Evolutionary conservation across 1,140 invertebrate genomes (phyloP), one percentile per base, ranked within the genome.

Genomic region (Pomacea maculata): DNA sequence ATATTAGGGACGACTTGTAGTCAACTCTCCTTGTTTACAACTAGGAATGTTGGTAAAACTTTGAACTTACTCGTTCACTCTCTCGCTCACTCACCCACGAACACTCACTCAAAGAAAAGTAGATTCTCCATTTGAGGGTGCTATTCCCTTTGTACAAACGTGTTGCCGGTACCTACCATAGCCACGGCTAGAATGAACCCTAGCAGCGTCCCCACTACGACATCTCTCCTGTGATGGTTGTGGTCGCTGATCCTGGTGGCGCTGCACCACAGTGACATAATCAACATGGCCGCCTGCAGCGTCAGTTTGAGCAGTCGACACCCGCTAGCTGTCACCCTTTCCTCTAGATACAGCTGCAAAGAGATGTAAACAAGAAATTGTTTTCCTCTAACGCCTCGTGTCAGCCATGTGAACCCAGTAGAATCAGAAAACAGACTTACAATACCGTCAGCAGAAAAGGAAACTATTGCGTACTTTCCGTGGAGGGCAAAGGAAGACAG

Each of bases 191-290:
- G 19, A 6, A 74, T 0, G 45, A 52, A 11, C 5, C 79, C 79
- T 34, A 80, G 61, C 21, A 68, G 4, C 0, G 21, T 25, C 10
- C 79, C 79, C 21, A 5, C 64, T 14, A 80, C 55, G 34, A 80
- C 79, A 63, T 80, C 79, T 12, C 15, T 67, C 52, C 34, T 14
- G 64, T 75, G 73, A 52, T 80, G 79, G 21, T 45, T 75, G 73
- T 80, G 54, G 65, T 80, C 79, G 19, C 25, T 75, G 71, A 80
- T 21, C 10, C 79, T 71, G 17, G 79, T 75, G 45, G 29, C 79
- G 73, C 72, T 67, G 52, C n/a, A 61, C 72, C 73, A 80, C 45
- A 80, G 29, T 12, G 72, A 71, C 34, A 21, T 64, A 9, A 75
- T 54, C n/a, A 73, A 55, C 64, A 80, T 8, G n/a, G 45, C 15